Evolutionary conservation across 2,888 invertebrate genomes (phyloP).

Genomic region (Spicauda simplicius): DNA sequence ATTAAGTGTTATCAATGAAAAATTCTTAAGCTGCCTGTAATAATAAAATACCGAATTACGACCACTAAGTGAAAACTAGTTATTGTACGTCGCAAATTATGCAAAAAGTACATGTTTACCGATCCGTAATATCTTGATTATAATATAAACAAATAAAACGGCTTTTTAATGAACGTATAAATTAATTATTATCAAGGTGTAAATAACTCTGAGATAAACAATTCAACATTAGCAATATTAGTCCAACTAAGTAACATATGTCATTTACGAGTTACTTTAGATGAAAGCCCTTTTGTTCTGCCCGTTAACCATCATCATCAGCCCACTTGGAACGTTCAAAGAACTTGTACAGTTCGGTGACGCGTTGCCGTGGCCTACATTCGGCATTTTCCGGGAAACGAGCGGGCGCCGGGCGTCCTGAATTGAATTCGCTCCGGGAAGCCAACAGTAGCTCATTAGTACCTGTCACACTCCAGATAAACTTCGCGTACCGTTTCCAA

Average conservation of each 20-base stretch:
- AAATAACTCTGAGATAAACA: no score
- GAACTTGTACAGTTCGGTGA: conserved; percentile 35
- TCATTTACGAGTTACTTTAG: conserved; percentile 13
- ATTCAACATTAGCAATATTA: not conserved
- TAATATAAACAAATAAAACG: no score
- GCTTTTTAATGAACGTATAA: no score
- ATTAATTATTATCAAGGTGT: no score
- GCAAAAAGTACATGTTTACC: no score
- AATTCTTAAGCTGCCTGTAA: no score
- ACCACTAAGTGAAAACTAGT: no score
- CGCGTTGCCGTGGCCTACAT: conserved; percentile 56
- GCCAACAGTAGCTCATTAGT: conserved; percentile 61
- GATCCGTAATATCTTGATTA: no score
- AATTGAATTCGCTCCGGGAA: conserved; percentile 49
- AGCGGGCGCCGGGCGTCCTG: conserved; percentile 52
- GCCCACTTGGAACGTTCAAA: conserved; percentile 14
- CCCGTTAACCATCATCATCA: conserved; percentile 6
- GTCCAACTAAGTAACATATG: not conserved
- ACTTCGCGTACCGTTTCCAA: conserved; percentile 51
- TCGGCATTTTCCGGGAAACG: conserved; percentile 55
- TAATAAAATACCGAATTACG: no score
- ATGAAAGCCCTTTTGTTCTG: conserved; percentile 1
- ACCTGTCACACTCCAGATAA: conserved; percentile 66
- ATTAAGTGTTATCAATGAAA: no score
- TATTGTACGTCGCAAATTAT: no score